phyloP scores from a whole-genome alignment of 2,888 invertebrate species.

The Drosophila multiciliata region DNA sequence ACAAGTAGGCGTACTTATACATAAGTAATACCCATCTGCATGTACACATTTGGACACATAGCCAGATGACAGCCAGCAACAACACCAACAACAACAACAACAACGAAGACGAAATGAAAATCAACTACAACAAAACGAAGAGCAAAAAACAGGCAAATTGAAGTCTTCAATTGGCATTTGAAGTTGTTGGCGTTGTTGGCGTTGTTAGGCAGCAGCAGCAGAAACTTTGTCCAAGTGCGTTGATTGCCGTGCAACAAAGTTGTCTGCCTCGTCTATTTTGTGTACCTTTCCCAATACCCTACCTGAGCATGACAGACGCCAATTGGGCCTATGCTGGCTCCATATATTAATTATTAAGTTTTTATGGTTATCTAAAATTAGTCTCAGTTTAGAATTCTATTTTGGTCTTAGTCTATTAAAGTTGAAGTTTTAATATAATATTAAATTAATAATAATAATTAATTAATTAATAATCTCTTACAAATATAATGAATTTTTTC shows the following conservation, averaged over 20 bases:
- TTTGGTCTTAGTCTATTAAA: neutral
- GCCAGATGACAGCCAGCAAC: conserved; percentile 27
- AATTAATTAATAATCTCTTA: no score
- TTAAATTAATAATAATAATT: no score
- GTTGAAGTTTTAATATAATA: neutral
- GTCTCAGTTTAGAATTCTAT: neutral
- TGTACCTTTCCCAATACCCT: conserved; percentile 52
- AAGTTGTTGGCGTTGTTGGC: conserved; percentile 27
- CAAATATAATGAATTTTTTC: neutral
- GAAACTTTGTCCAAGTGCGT: conserved; percentile 75
- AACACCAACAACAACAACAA: conserved; percentile 11
- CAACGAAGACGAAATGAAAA: neutral
- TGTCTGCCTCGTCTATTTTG: conserved; percentile 49
- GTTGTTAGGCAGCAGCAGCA: conserved; percentile 60
- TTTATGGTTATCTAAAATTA: neutral
- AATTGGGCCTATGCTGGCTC: neutral
- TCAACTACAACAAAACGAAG: neutral
- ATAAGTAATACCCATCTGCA: conserved; percentile 28
- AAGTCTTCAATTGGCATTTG: conserved; percentile 54
- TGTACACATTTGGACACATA: conserved; percentile 14
- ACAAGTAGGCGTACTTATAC: conserved; percentile 30
- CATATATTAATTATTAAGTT: neutral
- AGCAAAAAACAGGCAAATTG: conserved; percentile 44
- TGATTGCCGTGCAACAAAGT: conserved; percentile 78
- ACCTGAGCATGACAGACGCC: neutral